Evolutionary conservation across 2,888 invertebrate species (phyloP).

Genomic region (Acanthosepion pharaonis): DNA sequence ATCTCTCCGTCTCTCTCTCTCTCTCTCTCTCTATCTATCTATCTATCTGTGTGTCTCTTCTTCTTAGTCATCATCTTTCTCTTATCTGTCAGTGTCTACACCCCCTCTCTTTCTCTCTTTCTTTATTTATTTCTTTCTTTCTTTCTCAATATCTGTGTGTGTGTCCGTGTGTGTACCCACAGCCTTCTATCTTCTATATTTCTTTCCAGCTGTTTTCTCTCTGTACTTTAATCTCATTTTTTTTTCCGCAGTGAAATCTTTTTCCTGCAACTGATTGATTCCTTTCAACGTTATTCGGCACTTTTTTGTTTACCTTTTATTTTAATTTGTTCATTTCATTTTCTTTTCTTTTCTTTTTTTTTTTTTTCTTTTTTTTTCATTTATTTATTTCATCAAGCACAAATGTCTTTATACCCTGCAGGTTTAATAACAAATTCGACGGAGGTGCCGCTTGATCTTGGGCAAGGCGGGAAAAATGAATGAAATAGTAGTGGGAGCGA

Average conservation of each 20-base stretch:
- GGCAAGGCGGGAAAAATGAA: not conserved
- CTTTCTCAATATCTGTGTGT: not conserved
- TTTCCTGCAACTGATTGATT: too few species aligned
- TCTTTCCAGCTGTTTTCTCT: not conserved
- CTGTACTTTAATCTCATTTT: not conserved
- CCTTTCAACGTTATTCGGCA: not conserved
- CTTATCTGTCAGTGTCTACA: too few species aligned
- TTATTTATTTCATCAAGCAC: not conserved
- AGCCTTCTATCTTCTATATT: too few species aligned
- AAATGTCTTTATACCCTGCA: not conserved
- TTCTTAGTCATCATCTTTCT: not conserved
- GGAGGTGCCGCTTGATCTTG: not conserved
- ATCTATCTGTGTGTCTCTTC: not conserved
- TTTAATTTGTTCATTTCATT: not conserved
- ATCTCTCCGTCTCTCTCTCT: too few species aligned
- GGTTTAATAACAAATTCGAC: constrained; percentile 22
- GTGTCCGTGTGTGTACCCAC: not conserved
- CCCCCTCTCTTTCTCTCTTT: too few species aligned
- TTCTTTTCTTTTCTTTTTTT: not conserved
- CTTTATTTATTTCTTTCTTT: not conserved
- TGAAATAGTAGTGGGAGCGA: not conserved
- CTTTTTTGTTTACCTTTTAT: not conserved
- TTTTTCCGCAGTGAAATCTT: too few species aligned
- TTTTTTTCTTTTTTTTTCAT: not conserved
- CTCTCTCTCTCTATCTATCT: not conserved